These are phyloP conservation scores for Gobionotothen gibberifrons DNA, from an alignment of 2,797 vertebrate species.

Conservation along the genomic window DNA sequence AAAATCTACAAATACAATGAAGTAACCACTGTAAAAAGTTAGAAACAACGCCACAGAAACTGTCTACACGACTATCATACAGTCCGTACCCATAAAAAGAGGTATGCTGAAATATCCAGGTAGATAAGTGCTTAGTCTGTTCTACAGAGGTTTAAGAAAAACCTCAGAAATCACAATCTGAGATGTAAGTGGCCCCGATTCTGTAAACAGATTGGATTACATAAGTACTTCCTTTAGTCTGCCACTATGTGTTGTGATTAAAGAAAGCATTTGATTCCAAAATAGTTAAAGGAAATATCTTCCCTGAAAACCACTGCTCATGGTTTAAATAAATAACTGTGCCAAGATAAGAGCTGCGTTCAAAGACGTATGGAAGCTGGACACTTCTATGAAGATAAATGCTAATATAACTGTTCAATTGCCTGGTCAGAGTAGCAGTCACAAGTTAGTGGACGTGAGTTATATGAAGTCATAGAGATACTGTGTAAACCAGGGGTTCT, in stretches of 20 bases:
- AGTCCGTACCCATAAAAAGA: slow-evolving; percentile 70
- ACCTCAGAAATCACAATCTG: slow-evolving; percentile 43
- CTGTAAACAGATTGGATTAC: slow-evolving; percentile 43
- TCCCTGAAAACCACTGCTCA: slow-evolving; percentile 14
- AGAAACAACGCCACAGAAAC: slow-evolving; percentile 69
- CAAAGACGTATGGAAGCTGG: slow-evolving; percentile 9
- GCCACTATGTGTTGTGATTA: background rate
- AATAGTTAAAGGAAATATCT: slow-evolving; percentile 1
- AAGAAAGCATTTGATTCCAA: slow-evolving; percentile 26
- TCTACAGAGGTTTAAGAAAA: slow-evolving; percentile 46
- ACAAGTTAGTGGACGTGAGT: background rate
- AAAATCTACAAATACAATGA: slow-evolving; percentile 75
- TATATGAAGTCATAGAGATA: background rate
- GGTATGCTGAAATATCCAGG: slow-evolving; percentile 79
- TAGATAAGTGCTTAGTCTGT: slow-evolving; percentile 74
- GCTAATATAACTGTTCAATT: background rate
- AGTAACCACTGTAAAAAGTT: slow-evolving; percentile 74
- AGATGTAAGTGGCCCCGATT: slow-evolving; percentile 39
- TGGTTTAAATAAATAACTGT: background rate
- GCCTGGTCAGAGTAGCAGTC: background rate
- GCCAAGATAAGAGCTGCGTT: background rate
- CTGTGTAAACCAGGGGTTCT: background rate
- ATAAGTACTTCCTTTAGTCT: slow-evolving; percentile 24
- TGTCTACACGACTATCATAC: slow-evolving; percentile 71
- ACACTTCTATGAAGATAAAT: background rate